Evolutionary conservation across 2,113 vertebrate genomes (phyloP).

Genomic region (Carollia perspicillata): DNA sequence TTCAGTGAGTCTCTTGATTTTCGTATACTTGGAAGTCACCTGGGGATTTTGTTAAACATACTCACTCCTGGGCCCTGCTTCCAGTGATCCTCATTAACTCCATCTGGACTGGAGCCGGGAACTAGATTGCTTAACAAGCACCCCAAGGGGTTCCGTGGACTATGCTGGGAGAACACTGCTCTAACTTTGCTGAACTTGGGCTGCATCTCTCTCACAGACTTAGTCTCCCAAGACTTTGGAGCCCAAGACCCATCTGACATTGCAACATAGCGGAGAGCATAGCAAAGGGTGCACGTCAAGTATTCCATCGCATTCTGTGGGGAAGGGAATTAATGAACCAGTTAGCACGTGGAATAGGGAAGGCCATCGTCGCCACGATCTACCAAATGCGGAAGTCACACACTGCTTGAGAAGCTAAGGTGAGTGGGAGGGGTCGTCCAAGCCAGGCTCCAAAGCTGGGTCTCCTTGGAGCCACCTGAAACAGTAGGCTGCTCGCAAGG

Average conservation of each 20-base stretch:
- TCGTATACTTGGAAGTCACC: not conserved
- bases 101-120: not conserved
- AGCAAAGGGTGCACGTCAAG: not conserved
- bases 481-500: not conserved
- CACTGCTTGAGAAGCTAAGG: not conserved
- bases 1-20: not conserved
- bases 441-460: not conserved
- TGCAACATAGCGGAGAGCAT: not conserved
- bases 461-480: not conserved
- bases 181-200: not conserved
- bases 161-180: not conserved
- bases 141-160: not conserved
- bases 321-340: not conserved
- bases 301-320: not conserved
- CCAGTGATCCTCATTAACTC: not conserved
- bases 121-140: accelerated
- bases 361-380: accelerated
- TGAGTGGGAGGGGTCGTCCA: not conserved
- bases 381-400: not conserved
- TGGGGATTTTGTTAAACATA: not conserved
- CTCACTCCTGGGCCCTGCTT: not conserved
- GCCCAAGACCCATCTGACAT: not conserved
- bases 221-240: not conserved
- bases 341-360: accelerated
- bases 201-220: not conserved